Conservation (phyloP, 2,797 vertebrate genomes). For the Galaxias olidus region DNA sequence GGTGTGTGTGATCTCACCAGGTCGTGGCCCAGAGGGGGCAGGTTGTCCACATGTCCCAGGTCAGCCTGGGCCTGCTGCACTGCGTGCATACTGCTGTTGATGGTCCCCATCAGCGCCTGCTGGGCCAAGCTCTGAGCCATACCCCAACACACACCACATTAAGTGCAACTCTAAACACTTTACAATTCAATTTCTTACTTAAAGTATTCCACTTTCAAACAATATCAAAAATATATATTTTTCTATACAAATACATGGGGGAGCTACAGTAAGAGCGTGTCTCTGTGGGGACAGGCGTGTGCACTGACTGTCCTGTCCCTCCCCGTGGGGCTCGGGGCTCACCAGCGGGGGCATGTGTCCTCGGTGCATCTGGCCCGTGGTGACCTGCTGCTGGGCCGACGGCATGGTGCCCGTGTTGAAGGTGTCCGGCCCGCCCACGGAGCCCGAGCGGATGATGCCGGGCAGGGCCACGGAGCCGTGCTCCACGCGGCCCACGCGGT, state of each 20-base stretch:
- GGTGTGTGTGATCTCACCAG: slow-evolving; percentile 77
- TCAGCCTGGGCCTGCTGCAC: slow-evolving; percentile 94
- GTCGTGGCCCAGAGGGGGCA: slow-evolving; percentile 97
- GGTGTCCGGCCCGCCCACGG: slow-evolving; percentile 88
- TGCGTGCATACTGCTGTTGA: slow-evolving; percentile 97
- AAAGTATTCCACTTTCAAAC: too few relatives aligned
- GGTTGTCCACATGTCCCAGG: slow-evolving; percentile 88
- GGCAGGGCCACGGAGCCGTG: slow-evolving; percentile 93
- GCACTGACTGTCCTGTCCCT: slow-evolving; percentile 1
- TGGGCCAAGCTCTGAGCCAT: slow-evolving; percentile 88
- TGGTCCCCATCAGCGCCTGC: slow-evolving; percentile 97
- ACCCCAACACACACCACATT: slow-evolving; percentile 3
- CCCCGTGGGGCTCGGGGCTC: slow-evolving; percentile 55
- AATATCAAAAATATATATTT: too few relatives aligned
- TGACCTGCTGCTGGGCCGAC: slow-evolving; percentile 93
- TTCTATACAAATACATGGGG: too few relatives aligned
- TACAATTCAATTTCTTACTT: too few relatives aligned
- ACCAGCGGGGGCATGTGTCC: slow-evolving; percentile 98
- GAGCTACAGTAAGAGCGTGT: too few relatives aligned
- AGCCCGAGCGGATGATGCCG: slow-evolving; percentile 94
- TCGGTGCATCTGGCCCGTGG: slow-evolving; percentile 94
- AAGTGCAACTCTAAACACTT: background rate
- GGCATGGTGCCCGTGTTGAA: slow-evolving; percentile 96
- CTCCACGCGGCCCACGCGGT: slow-evolving; percentile 90
- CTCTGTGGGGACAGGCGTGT: background rate